A percentile compares a stretch with the other conserved stretches of the same genome.
Conservation (phyloP, 2,888 invertebrate species). For the Platynereis dumerilii region DNA sequence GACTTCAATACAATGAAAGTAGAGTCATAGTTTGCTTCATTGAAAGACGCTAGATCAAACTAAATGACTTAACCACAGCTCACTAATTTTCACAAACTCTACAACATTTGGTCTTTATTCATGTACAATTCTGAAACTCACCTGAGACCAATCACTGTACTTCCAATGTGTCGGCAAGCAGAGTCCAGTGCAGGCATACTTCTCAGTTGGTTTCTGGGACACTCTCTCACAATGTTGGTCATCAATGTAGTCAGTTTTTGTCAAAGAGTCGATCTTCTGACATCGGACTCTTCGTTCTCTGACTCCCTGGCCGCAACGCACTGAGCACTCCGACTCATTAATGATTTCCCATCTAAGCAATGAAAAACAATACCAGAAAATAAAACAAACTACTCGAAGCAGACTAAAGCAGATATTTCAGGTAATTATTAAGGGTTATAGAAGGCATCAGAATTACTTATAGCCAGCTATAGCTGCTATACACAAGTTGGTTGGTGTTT, state of each 20-base stretch:
- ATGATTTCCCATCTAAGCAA: slow-evolving; percentile 69
- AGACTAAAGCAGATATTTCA: too few species aligned
- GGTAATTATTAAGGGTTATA: not conserved
- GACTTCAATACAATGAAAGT: too few species aligned
- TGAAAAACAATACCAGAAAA: not conserved
- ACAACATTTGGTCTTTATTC: too few species aligned
- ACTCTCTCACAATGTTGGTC: slow-evolving; percentile 67
- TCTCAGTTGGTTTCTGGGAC: slow-evolving; percentile 65
- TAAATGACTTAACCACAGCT: too few species aligned
- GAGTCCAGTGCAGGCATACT: slow-evolving; percentile 70
- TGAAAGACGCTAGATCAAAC: too few species aligned
- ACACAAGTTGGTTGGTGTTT: too few species aligned
- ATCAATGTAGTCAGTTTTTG: slow-evolving; percentile 34
- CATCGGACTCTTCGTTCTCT: slow-evolving; percentile 71
- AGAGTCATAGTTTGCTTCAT: too few species aligned
- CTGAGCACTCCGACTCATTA: slow-evolving; percentile 73
- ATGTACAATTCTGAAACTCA: too few species aligned
- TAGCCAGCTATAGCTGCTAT: too few species aligned
- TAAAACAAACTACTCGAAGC: too few species aligned
- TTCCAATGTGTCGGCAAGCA: slow-evolving; percentile 75
- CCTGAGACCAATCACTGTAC: slow-evolving; percentile 76
- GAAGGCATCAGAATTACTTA: too few species aligned
- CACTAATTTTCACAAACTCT: too few species aligned
- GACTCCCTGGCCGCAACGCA: slow-evolving; percentile 74
- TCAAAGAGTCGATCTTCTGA: slow-evolving; percentile 61